Evolutionary conservation across 2,888 invertebrate genomes (phyloP).

Genomic region (Drosophila mulleri): DNA sequence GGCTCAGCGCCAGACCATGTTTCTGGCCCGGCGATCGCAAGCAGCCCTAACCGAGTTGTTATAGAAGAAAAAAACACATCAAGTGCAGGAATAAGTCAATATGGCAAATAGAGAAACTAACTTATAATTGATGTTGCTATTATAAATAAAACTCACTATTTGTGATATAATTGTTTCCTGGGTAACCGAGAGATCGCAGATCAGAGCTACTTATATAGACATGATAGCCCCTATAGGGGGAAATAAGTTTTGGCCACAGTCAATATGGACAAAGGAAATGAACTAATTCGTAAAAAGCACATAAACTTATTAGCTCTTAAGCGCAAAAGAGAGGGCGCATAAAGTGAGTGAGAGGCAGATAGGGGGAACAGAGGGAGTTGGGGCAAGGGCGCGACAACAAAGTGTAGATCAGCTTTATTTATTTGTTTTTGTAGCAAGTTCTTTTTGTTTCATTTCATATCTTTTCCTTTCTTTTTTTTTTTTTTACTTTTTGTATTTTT

Average conservation of each 20-base stretch:
- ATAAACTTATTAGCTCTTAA: constrained; percentile 37
- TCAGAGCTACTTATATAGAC: constrained; percentile 10
- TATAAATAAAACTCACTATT: constrained; percentile 15
- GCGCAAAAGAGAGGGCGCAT: neutral
- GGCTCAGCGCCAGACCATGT: constrained; percentile 80
- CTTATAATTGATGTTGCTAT: neutral
- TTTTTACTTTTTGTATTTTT: constrained; percentile 35
- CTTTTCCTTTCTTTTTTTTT: constrained; percentile 4
- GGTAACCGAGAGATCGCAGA: neutral
- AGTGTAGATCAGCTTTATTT: constrained; percentile 53
- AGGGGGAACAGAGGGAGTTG: neutral
- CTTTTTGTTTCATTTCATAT: constrained; percentile 26
- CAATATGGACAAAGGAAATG: constrained; percentile 56
- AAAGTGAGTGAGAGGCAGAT: neutral
- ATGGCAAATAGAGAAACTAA: constrained; percentile 1
- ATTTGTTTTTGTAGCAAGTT: constrained; percentile 55
- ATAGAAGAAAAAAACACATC: constrained; percentile 28
- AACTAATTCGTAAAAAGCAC: constrained; percentile 26
- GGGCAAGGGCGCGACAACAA: constrained; percentile 47
- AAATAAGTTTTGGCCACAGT: constrained; percentile 22
- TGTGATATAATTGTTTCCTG: constrained; percentile 33
- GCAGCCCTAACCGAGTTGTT: constrained; percentile 33
- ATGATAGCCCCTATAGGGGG: constrained; percentile 11
- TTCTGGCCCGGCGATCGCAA: constrained; percentile 46
- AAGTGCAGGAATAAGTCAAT: constrained; percentile 29